Percentiles rank a stretch among this genome's conserved stretches.
Conservation (phyloP, 2,888 invertebrate species). For the Camptogramma bilineatum region DNA sequence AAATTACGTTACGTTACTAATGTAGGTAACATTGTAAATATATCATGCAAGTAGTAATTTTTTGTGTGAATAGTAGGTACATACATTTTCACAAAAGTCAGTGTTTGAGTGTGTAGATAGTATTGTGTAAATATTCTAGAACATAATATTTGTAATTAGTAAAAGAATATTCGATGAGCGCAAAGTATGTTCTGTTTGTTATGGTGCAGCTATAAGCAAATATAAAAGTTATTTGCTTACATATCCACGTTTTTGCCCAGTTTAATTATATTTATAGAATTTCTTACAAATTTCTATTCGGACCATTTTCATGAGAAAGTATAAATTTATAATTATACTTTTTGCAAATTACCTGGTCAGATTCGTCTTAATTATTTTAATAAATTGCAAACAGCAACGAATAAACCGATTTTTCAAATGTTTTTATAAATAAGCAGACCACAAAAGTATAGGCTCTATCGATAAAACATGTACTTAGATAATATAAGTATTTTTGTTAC, state of each 20-base stretch:
- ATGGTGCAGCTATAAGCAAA: constrained; percentile 10
- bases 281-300: too few species aligned
- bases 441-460: constrained; percentile 13
- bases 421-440: background rate
- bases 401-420: background rate
- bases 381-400: background rate
- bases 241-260: too few species aligned
- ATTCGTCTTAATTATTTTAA: too few species aligned
- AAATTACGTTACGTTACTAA: background rate
- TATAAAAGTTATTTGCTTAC: background rate
- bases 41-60: constrained; percentile 72
- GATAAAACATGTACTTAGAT: constrained; percentile 34
- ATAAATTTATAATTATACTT: too few species aligned
- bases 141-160: constrained; percentile 41
- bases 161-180: constrained; percentile 28
- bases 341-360: too few species aligned
- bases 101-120: constrained; percentile 84
- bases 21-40: constrained; percentile 63
- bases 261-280: too few species aligned
- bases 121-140: constrained; percentile 66
- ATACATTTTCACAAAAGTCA: constrained; percentile 70
- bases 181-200: constrained; percentile 12
- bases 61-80: constrained; percentile 78
- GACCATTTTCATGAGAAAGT: too few species aligned
- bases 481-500: constrained; percentile 28